A percentile compares a stretch with the other conserved stretches of the same genome.
These are phyloP conservation scores for Cancer borealis DNA, from an alignment of 2,888 invertebrate genomes.

Conservation along the genomic window DNA sequence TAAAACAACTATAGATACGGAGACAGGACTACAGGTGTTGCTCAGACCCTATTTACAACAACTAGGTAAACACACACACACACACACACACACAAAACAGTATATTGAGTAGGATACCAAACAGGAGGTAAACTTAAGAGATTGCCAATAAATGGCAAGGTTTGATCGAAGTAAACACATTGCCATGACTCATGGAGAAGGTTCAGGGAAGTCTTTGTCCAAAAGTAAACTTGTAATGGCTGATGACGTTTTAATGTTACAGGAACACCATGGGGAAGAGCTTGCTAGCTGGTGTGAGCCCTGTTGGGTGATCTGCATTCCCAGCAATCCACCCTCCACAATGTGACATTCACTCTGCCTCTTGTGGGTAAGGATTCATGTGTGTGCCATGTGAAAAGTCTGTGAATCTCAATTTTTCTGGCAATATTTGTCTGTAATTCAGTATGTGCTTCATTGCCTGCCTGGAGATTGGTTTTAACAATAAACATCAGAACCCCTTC, in stretches of 20 bases:
- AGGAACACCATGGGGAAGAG: conserved; percentile 70
- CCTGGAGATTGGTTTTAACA: not conserved
- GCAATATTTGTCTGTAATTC: not conserved
- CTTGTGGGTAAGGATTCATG: conserved; percentile 56
- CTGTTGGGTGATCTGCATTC: conserved; percentile 71
- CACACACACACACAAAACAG: no score
- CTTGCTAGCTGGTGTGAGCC: conserved; percentile 73
- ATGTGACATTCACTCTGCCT: conserved; percentile 46
- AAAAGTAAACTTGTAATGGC: not conserved
- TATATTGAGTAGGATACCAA: not conserved
- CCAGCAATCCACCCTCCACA: conserved; percentile 60
- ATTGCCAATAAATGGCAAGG: not conserved
- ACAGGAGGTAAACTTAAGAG: not conserved
- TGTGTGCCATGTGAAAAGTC: not conserved
- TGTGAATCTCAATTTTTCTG: not conserved
- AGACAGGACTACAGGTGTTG: no score
- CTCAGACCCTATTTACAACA: no score
- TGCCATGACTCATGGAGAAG: no score
- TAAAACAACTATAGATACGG: no score
- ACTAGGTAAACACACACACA: no score
- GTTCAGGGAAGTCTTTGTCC: not conserved
- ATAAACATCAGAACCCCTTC: not conserved
- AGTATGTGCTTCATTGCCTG: not conserved
- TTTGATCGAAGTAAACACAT: no score
- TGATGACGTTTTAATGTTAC: not conserved